Conservation (phyloP, 2,113 vertebrate genomes). For the Erinaceus europaeus region DNA sequence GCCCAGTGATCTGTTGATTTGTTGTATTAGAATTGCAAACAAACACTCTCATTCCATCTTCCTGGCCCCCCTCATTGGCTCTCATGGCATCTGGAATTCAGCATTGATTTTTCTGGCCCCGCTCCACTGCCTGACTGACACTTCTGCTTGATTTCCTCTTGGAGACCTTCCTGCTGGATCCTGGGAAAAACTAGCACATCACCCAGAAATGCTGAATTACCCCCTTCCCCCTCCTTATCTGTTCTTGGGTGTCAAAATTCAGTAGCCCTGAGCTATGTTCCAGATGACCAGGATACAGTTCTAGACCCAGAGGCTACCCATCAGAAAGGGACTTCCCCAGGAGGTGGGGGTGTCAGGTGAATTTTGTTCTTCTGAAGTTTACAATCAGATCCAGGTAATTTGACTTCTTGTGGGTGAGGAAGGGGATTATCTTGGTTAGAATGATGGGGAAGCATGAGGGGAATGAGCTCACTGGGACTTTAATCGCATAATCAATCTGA, state of each 20-base stretch:
- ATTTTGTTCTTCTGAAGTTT: neutral
- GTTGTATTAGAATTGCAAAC: conserved; percentile 85
- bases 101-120: conserved; percentile 77
- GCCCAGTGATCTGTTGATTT: conserved; percentile 80
- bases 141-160: conserved; percentile 71
- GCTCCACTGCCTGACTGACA: conserved; percentile 77
- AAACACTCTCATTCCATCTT: conserved; percentile 76
- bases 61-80: neutral
- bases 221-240: neutral
- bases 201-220: neutral
- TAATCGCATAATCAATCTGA: too few species aligned
- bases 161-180: conserved; percentile 36
- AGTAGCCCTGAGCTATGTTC: neutral
- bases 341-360: too few species aligned
- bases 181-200: conserved; percentile 40
- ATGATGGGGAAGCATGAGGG: neutral
- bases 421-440: neutral
- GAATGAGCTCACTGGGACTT: neutral
- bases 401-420: neutral
- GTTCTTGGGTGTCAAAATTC: neutral
- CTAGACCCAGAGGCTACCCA: too few species aligned
- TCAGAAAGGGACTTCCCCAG: too few species aligned
- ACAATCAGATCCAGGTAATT: neutral
- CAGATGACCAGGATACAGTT: too few species aligned
- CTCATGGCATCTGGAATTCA: conserved; percentile 69